Base-by-base conservation (phyloP, 2,888 invertebrate species). In the Polydrusus tereticollis region DNA sequence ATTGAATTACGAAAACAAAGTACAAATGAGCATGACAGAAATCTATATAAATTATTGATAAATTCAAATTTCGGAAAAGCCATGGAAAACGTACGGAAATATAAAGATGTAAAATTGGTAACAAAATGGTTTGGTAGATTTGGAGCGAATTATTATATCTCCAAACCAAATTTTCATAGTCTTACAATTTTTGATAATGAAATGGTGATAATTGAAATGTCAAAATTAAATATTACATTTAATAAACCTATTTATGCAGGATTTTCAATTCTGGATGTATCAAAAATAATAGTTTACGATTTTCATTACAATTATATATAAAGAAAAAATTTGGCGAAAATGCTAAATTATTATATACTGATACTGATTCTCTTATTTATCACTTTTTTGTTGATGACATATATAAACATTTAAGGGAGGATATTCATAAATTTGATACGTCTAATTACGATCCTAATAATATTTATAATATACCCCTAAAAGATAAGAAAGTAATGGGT, bases 81-180 rank as follows among this genome's bases (percentile, higher is more conserved):
- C 5, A 38, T 65, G 4, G 65, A 65, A 33, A 65, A 65, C 21
- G 65, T 65, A 0, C 12, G 23, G 7, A 65, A 65, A 55, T 65
- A 65, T 38, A 65, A 18, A 38, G 65, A 65, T 36, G 38, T 65
- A 12, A 67, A 67, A 16, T 43, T 67, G 14, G 67, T 67, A 36
- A 67, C 67, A 10, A 55, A 20, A 36, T 58, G 59, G 67, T 57
- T 43, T 16, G 67, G 20, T 20, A 21, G 45, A 33, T 59, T 16
- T 67, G 67, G 41, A 20, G 67, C 67, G 1, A 67, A 58, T 16
- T 45, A 43, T 43, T 57, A 58, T 16, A 59, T 67, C 29, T 59
- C 58, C 6, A n/a, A 59, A 20, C 59, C 67, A 2, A 59, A 67
- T 59, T 67, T 58, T 16, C 29, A 67, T 21, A 59, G 43, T 23